Base-by-base conservation (phyloP, 2,888 invertebrate genomes). In the Drosophila algonquin region DNA sequence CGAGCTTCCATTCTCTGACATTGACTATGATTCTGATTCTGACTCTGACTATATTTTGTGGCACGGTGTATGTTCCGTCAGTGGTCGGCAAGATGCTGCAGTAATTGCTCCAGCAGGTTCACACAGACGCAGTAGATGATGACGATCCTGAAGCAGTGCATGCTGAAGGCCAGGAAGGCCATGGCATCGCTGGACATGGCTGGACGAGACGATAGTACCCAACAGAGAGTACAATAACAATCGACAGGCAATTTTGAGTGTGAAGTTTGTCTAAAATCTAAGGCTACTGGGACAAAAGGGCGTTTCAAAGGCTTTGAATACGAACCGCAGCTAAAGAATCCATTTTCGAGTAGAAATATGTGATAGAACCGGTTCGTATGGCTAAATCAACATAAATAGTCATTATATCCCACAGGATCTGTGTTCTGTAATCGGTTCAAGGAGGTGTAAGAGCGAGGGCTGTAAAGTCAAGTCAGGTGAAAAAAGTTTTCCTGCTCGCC, bases 401-500 rank as follows among this genome's bases (percentile, higher is more conserved):
- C 32, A 35, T 35, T 3, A 3, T 14, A 40, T 14, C 6, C 40
- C 40, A 14, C 14, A 40, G n/a, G n/a, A n/a, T 40, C 40, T n/a
- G 40, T n/a, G 7, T 1, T 40, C 40, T n/a, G 40, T 40, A 40
- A 40, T 40, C 40, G 35, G 3, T 35, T 35, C 35, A 8, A 30
- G 30, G 7, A 30, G 2, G 8, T 8, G 30, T 8, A 30, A 1
- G 30, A 1, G 30, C 8, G 2, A 30, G 30, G 1, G n/a, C n/a
- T n/a, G 30, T 10, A 24, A 64, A 81, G 78, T 73, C 77, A 73
- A 74, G 67, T 73, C 67, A 74, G 77, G 80, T 79, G 82, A 64
- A 81, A 74, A 81, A 85, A 53, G 70, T 63, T 73, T 76, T 65
- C 60, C 63, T 62, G 65, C 71, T 72, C 54, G 73, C 81, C 80